Evolutionary conservation across 2,113 vertebrate species (phyloP).

Genomic region (Etheostoma cragini): DNA sequence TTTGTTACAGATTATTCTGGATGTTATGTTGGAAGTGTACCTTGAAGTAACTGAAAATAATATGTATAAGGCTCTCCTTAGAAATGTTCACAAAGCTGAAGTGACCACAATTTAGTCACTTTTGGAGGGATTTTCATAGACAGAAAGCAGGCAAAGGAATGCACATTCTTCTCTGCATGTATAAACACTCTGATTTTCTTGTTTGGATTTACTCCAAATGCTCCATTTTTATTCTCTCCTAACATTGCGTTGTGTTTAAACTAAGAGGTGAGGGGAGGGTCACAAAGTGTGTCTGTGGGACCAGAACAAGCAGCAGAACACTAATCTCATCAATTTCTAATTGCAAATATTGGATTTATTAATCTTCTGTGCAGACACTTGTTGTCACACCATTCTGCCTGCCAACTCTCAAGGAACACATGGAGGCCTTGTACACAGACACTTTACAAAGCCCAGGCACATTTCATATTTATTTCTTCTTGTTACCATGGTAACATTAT

Average conservation of each 20-base stretch:
- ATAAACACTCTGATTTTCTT: conserved; percentile 56
- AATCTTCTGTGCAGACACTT: conserved; percentile 67
- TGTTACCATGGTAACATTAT: conserved; percentile 72
- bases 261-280: conserved; percentile 49
- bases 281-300: conserved; percentile 27
- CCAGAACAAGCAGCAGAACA: conserved; percentile 20
- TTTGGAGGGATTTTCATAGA: conserved; percentile 4
- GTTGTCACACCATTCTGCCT: conserved; percentile 38
- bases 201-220: conserved; percentile 55
- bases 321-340: conserved; percentile 72
- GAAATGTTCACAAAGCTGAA: background rate
- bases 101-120: background rate
- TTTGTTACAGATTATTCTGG: background rate
- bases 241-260: conserved; percentile 66
- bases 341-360: conserved; percentile 74
- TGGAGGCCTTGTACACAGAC: conserved; percentile 59
- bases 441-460: conserved; percentile 48
- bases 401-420: conserved; percentile 61
- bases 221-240: conserved; percentile 51
- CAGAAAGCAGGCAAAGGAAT: background rate
- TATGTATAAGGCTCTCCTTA: background rate
- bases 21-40: background rate
- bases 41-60: background rate
- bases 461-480: conserved; percentile 66
- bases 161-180: conserved; percentile 20